Base-by-base conservation (phyloP, 2,888 invertebrate species). In the Monopis laevigella region DNA sequence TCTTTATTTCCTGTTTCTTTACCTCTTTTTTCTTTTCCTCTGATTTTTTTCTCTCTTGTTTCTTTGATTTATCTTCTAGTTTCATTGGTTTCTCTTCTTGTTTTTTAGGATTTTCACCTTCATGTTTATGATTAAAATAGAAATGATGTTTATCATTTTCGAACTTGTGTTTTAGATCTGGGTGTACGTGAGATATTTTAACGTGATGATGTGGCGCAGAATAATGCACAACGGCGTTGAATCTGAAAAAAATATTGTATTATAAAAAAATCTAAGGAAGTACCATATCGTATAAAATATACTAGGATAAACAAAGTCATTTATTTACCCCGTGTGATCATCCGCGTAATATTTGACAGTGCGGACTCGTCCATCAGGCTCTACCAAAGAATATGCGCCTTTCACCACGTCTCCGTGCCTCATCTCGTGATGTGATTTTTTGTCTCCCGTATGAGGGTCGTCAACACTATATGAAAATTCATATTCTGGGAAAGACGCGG, bases 211-310 rank as follows among this genome's bases (percentile, higher is more conserved):
- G 80, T 49, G 78, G 78, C 52, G 78, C 74, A 4, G 82, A 73
- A 48, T 82, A 81, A 49, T 80, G 77, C 42, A 84, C 84, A 49
- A 83, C 70, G 45, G 86, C 86, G 60, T 85, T 85, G 61, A 86
- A 86, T 45, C 86, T 86, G 59, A 43, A 68, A 56, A 59, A 59
- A 8, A 3, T 24, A 18, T 35, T 35, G 3, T 17, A 14, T 17
- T 17, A 30, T 30, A 11, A 30, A 13, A 11, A 12, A 30, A 13
- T 30, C 13, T 28, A 28, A n/a, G 7, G 6, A 6, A 28, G n/a
- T n/a, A n/a, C n/a, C n/a, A n/a, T n/a, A n/a, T n/a, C n/a, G n/a
- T n/a, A n/a, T n/a, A n/a, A n/a, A n/a, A n/a, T n/a, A n/a, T n/a
- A n/a, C n/a, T n/a, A n/a, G n/a, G n/a, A n/a, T n/a, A n/a, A n/a